Evolutionary conservation across 2,113 vertebrate genomes (phyloP).

Genomic region (Bubo blakistoni): DNA sequence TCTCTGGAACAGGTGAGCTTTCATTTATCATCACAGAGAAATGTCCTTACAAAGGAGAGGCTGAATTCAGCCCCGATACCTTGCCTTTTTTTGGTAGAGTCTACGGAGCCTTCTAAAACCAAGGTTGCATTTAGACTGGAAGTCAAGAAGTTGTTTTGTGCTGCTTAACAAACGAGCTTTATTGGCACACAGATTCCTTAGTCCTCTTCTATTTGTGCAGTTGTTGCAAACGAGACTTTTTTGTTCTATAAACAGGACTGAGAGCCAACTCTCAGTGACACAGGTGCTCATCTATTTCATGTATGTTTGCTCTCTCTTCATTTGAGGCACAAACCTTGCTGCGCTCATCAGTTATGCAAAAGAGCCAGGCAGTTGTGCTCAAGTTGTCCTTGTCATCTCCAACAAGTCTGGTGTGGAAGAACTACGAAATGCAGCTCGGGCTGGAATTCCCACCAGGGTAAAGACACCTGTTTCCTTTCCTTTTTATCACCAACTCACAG

Average conservation of each 20-base stretch:
- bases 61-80: background rate
- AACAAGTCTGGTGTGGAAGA: constrained; percentile 80
- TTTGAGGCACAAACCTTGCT: constrained; percentile 81
- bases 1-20: constrained; percentile 84
- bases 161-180: background rate
- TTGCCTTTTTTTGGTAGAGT: background rate
- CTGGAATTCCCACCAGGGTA: constrained; percentile 87
- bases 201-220: background rate
- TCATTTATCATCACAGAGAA: background rate
- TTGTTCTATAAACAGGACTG: background rate
- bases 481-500: background rate
- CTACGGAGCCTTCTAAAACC: background rate
- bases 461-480: background rate
- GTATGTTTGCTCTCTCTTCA: background rate
- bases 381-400: constrained; percentile 85
- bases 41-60: background rate
- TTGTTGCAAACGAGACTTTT: background rate
- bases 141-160: background rate
- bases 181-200: background rate
- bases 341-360: constrained; percentile 78
- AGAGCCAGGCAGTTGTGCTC: constrained; percentile 75
- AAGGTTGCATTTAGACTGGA: background rate
- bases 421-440: constrained; percentile 80
- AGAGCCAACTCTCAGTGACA: background rate
- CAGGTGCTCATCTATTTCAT: background rate